Evolutionary conservation across 2,113 vertebrate genomes (phyloP).

Genomic region (Apus apus): DNA sequence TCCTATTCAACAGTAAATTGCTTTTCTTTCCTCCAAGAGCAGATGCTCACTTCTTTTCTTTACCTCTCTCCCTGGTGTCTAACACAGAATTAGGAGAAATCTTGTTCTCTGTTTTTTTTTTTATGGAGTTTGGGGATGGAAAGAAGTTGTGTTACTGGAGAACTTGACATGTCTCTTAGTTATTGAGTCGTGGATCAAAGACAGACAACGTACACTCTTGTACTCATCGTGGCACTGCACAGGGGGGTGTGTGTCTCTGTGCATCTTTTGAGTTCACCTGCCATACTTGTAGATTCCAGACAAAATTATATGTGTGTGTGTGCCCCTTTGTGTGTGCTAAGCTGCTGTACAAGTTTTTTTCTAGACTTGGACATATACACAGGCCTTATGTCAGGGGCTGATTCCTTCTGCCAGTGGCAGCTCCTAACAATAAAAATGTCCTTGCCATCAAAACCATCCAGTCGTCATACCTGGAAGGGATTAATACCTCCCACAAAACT

Average conservation of each 20-base stretch:
- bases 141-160: background rate
- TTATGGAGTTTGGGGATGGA: background rate
- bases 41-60: background rate
- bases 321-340: background rate
- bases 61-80: background rate
- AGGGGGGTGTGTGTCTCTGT: background rate
- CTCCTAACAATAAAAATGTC: background rate
- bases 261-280: background rate
- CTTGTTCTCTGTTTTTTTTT: background rate
- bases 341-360: background rate
- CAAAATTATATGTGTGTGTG: background rate
- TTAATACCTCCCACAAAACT: background rate
- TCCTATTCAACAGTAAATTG: conserved; percentile 2
- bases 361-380: background rate
- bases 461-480: background rate
- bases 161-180: background rate
- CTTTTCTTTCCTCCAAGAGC: conserved; percentile 6
- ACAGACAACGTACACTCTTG: fast-evolving
- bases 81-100: background rate
- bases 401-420: background rate
- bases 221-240: background rate
- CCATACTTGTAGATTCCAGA: background rate
- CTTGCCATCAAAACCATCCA: background rate
- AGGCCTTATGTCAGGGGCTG: background rate
- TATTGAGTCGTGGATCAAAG: background rate